A percentile compares a stretch with the other conserved stretches of the same genome.
Evolutionary conservation across 2,113 vertebrate genomes (phyloP).

Genomic region (Brienomyrus longianalis): DNA sequence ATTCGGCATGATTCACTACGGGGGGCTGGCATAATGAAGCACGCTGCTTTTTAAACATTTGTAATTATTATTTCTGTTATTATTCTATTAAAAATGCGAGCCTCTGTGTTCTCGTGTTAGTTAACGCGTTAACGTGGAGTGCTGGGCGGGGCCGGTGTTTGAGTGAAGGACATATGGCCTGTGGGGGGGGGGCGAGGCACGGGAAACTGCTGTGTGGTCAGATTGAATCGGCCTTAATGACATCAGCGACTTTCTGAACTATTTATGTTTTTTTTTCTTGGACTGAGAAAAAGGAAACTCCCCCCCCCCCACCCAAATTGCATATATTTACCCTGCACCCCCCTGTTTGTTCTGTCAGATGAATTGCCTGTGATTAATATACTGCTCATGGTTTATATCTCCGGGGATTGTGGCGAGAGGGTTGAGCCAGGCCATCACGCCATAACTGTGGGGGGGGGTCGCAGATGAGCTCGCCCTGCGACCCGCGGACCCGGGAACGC

Average conservation of each 20-base stretch:
- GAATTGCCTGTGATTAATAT: slow-evolving; percentile 34
- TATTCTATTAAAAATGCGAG: not conserved
- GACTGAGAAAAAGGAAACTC: slow-evolving; percentile 5
- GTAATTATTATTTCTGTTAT: not conserved
- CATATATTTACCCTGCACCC: not conserved
- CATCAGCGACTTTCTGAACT: slow-evolving; percentile 7
- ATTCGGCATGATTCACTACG: not conserved
- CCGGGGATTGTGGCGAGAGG: slow-evolving; percentile 25
- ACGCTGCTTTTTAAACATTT: not conserved
- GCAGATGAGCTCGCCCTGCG: not conserved
- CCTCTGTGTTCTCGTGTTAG: not conserved
- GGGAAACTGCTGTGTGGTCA: slow-evolving; percentile 2
- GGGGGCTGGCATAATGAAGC: not conserved
- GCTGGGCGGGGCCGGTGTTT: too few species aligned
- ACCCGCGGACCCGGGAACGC: not conserved
- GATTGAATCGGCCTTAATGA: slow-evolving; percentile 12
- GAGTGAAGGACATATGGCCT: not conserved
- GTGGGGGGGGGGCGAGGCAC: not conserved
- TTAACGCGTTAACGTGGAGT: not conserved
- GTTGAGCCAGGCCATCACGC: slow-evolving; percentile 25
- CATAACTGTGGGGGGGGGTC: not conserved
- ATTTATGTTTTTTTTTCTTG: slow-evolving; percentile 7
- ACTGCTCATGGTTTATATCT: slow-evolving; percentile 27
- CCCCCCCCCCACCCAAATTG: not conserved
- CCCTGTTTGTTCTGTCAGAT: slow-evolving; percentile 8